Evolutionary conservation across 2,888 invertebrate species (phyloP).

Genomic region (Nomada hirtipes): DNA sequence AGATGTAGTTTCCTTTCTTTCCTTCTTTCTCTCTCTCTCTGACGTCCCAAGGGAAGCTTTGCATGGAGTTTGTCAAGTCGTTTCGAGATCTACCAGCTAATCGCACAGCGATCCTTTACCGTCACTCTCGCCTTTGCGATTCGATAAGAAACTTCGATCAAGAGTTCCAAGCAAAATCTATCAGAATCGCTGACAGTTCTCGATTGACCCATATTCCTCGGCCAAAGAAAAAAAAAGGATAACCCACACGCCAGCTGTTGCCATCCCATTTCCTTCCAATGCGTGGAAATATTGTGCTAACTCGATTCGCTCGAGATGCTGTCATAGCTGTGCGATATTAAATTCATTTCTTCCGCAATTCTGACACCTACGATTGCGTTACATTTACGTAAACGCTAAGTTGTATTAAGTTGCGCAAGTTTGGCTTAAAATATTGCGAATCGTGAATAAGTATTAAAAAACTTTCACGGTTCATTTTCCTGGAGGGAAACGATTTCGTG

Average conservation of each 20-base stretch:
- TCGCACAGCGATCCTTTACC: constrained; percentile 68
- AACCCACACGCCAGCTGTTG: constrained; percentile 54
- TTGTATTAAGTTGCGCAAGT: too few relatives aligned
- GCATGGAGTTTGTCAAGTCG: constrained; percentile 49
- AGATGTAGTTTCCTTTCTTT: constrained; percentile 22
- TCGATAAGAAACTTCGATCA: constrained; percentile 67
- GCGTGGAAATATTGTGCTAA: constrained; percentile 42
- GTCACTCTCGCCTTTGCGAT: constrained; percentile 59
- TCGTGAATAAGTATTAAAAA: neutral
- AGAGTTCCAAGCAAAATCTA: constrained; percentile 67
- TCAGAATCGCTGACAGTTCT: constrained; percentile 70
- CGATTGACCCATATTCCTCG: constrained; percentile 71
- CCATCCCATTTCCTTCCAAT: constrained; percentile 20
- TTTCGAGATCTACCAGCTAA: constrained; percentile 60
- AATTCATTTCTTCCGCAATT: neutral
- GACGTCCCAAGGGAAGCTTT: constrained; percentile 33
- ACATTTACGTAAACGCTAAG: neutral
- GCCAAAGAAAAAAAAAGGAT: constrained; percentile 22
- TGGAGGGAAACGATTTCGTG: too few relatives aligned
- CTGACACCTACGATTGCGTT: neutral
- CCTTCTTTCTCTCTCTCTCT: constrained; percentile 7
- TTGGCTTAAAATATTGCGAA: neutral
- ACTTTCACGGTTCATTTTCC: too few relatives aligned
- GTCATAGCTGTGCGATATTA: neutral
- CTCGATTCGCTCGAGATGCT: neutral